These are phyloP conservation scores for Chrysolina americana DNA, from an alignment of 2,888 invertebrate genomes.

Conservation along the genomic window DNA sequence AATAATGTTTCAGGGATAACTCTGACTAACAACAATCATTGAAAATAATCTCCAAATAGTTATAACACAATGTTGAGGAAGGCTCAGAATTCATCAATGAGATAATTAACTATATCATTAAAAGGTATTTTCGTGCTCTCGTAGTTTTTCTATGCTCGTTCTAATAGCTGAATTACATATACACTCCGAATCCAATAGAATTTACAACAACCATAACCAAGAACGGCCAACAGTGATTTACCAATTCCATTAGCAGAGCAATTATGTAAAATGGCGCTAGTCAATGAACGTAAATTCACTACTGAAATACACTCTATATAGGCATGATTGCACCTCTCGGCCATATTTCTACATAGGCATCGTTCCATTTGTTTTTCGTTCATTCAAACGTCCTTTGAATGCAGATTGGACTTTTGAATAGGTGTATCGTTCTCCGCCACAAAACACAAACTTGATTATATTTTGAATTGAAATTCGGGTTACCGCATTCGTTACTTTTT, in stretches of 20 bases:
- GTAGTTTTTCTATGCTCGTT: not conserved
- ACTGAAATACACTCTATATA: conserved; percentile 25
- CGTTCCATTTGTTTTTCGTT: conserved; percentile 30
- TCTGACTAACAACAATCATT: too few species aligned
- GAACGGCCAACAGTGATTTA: conserved; percentile 52
- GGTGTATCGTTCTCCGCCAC: not conserved
- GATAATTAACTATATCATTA: too few species aligned
- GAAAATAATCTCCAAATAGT: too few species aligned
- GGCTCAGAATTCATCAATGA: too few species aligned
- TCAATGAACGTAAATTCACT: conserved; percentile 61
- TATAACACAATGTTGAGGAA: too few species aligned
- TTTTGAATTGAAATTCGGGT: not conserved
- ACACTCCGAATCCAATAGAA: conserved; percentile 13
- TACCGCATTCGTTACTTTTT: not conserved
- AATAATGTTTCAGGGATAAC: too few species aligned
- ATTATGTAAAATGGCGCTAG: conserved; percentile 62
- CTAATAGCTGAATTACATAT: conserved; percentile 12
- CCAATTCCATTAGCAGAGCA: conserved; percentile 61
- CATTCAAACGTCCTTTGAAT: conserved; percentile 25
- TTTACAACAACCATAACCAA: conserved; percentile 26
- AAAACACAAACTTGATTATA: conserved; percentile 2
- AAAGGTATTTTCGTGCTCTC: not conserved
- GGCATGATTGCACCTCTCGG: conserved; percentile 26
- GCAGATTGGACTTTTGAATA: conserved; percentile 25
- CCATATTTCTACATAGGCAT: conserved; percentile 25